Conservation (phyloP, 2,113 vertebrate genomes). For the Grammomys dolichurus region DNA sequence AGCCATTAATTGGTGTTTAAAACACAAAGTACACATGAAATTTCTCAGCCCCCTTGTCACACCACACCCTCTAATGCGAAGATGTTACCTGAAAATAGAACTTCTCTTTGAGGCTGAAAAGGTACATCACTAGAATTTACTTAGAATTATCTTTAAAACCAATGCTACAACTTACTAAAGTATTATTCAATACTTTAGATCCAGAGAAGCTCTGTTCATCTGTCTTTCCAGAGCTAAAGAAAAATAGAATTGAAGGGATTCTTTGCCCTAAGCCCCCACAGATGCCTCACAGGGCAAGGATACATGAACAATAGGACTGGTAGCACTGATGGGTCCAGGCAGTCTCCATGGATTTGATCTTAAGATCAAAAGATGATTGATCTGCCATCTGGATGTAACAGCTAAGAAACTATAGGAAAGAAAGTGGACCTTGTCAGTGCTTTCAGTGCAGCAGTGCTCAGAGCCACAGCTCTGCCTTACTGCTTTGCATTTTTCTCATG, state of each 20-base stretch:
- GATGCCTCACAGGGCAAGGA: neutral
- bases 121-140: neutral
- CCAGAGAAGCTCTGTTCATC: neutral
- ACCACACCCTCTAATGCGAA: neutral
- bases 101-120: neutral
- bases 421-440: neutral
- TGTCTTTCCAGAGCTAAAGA: constrained; percentile 12
- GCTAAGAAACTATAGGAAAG: neutral
- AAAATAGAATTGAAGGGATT: neutral
- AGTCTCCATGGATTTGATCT: neutral
- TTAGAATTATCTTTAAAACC: neutral
- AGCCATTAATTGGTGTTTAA: neutral
- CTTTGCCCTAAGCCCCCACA: neutral
- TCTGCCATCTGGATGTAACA: neutral
- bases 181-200: neutral
- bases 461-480: neutral
- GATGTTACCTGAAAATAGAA: neutral
- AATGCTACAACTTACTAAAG: neutral
- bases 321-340: neutral
- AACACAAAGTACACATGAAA: neutral
- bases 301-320: neutral
- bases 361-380: neutral
- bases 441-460: neutral
- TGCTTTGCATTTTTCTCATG: constrained; percentile 44
- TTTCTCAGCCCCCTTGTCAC: neutral